These are phyloP conservation scores for Cynopterus brachyotis DNA, from an alignment of 2,113 vertebrate species.

Conservation along the genomic window DNA sequence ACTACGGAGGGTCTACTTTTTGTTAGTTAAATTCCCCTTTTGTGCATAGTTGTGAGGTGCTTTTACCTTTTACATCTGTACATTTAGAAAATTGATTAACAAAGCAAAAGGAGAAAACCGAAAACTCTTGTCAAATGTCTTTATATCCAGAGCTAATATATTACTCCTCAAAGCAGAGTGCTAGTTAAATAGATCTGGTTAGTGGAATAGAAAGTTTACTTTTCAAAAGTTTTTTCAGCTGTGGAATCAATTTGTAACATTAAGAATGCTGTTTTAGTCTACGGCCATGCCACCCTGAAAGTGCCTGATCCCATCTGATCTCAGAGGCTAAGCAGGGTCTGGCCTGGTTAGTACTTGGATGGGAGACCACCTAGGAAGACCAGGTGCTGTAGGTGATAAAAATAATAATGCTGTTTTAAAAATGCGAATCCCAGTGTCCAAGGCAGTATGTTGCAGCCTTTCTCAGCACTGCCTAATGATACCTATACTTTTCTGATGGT, in stretches of 20 bases:
- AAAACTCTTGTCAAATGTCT: not conserved
- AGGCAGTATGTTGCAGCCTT: not conserved
- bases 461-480: not conserved
- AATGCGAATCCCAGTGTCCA: not conserved
- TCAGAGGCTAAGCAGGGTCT: too few relatives aligned
- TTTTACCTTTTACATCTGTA: not conserved
- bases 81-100: constrained; percentile 3
- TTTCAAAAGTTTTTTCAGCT: not conserved
- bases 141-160: not conserved
- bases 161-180: not conserved
- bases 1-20: not conserved
- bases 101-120: not conserved
- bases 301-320: too few relatives aligned
- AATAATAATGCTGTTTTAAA: not conserved
- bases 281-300: too few relatives aligned
- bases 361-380: too few relatives aligned
- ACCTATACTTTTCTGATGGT: not conserved
- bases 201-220: not conserved
- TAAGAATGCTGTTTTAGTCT: not conserved
- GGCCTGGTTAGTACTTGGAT: too few relatives aligned
- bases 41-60: not conserved
- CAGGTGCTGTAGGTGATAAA: too few relatives aligned
- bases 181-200: not conserved
- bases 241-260: not conserved
- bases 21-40: not conserved